Conservation (phyloP, 2,888 invertebrate genomes). For the Agelastica alni region DNA sequence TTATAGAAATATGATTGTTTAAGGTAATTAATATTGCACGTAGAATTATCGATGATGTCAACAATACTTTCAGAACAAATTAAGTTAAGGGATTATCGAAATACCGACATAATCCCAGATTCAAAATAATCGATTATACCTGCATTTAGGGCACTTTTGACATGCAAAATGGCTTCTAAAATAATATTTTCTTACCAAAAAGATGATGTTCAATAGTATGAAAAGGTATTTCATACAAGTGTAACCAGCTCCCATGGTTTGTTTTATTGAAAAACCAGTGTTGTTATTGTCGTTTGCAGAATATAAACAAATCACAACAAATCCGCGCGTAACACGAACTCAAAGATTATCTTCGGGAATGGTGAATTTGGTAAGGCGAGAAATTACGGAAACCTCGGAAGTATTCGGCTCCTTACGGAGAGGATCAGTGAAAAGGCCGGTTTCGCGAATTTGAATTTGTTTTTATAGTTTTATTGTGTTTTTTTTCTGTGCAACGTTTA, state of each 20-base stretch:
- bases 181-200: slow-evolving; percentile 67
- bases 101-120: slow-evolving; percentile 1
- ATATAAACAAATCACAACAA: slow-evolving; percentile 20
- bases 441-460: too few species aligned
- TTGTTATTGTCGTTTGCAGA: not conserved
- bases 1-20: slow-evolving; percentile 9
- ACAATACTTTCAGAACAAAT: too few species aligned
- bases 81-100: too few species aligned
- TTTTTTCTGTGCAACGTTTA: too few species aligned
- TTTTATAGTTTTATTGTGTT: too few species aligned
- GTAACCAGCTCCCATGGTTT: slow-evolving; percentile 67
- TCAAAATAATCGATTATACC: slow-evolving; percentile 27
- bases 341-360: slow-evolving; percentile 18
- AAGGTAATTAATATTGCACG: too few species aligned
- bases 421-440: too few species aligned
- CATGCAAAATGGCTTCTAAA: slow-evolving; percentile 42
- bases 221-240: slow-evolving; percentile 72
- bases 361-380: too few species aligned
- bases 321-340: slow-evolving; percentile 20
- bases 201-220: slow-evolving; percentile 72
- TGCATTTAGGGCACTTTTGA: slow-evolving; percentile 20
- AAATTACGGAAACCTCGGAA: too few species aligned
- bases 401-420: too few species aligned
- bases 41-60: too few species aligned
- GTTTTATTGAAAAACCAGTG: not conserved